Base-by-base conservation (phyloP, 2,113 vertebrate genomes). In the Isichthys henryi region DNA sequence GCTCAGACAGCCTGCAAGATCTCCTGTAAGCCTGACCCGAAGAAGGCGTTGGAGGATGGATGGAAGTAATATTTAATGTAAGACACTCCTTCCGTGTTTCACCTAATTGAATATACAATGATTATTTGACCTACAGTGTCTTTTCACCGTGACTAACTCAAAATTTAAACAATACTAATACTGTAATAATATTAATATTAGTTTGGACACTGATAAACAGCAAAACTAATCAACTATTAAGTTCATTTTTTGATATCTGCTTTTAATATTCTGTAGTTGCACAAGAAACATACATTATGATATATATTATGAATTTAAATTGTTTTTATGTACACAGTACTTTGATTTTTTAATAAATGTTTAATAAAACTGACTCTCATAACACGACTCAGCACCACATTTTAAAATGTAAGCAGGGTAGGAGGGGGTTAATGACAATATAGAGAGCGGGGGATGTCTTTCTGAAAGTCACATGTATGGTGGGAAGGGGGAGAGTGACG, bases 381-480 rank as follows among this genome's bases (percentile, higher is more conserved):
- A 19, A 74, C 48, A 17, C 50, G 4, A 87, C n/a, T 27, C 31
- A 52, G 27, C 19, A 35, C 7, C 49, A 87, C 13, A 56, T 17
- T 49, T 53, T 39, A 56, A 87, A 87, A 87, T 87, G 50, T 87
- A 87, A 56, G 21, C 50, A 87, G 48, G 77, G 89, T 88, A 92
- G 58, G 91, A 94, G 90, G 91, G 95, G 94, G 95, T 95, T 95
- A 95, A 95, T 92, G 84, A 91, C 92, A 91, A 93, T 94, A 92
- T 93, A 93, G 93, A 93, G 92, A 92, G 93, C 52, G 89, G 92
- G 92, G 93, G 93, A 94, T 93, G 88, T 93, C 93, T 96, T 95
- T 93, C 94, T 95, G 94, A 93, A 94, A 95, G 94, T 95, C 95
- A 95, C 94, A 27, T 95, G 95, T 91, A 90, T 95, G 93, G 90